Evolutionary conservation across 2,113 vertebrate species (phyloP).

Genomic region (Morone chrysops): DNA sequence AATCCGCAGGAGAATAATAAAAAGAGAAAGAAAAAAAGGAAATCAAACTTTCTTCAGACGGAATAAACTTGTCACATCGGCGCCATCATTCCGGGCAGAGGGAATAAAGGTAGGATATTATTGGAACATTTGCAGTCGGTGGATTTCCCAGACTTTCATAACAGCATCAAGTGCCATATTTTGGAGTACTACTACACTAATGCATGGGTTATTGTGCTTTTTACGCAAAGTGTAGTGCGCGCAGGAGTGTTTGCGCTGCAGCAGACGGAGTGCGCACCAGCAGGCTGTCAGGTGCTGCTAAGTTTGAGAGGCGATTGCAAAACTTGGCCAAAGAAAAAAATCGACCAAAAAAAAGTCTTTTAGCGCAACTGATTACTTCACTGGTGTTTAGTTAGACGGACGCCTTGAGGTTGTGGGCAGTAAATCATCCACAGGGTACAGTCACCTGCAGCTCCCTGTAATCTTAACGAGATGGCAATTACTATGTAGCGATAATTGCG

Average conservation of each 20-base stretch:
- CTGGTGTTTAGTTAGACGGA: not conserved
- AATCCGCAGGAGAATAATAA: slow-evolving; percentile 48
- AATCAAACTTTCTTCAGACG: slow-evolving; percentile 43
- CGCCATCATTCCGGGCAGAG: not conserved
- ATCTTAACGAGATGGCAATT: not conserved
- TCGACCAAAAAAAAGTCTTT: not conserved
- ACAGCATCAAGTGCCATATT: not conserved
- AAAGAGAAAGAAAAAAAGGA: not conserved
- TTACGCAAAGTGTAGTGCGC: not conserved
- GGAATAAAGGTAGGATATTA: slow-evolving; percentile 57
- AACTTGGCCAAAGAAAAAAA: slow-evolving; percentile 21
- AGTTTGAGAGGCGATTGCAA: slow-evolving; percentile 34
- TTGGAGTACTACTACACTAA: too few relatives aligned
- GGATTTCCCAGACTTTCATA: not conserved
- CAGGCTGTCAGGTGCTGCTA: slow-evolving; percentile 60
- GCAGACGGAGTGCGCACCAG: not conserved
- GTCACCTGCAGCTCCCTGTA: not conserved
- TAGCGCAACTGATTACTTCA: not conserved
- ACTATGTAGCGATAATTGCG: slow-evolving; percentile 9
- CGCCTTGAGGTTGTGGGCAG: slow-evolving; percentile 1
- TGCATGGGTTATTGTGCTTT: slow-evolving; percentile 24
- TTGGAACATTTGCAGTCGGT: not conserved
- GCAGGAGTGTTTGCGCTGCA: slow-evolving; percentile 2
- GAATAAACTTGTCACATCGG: slow-evolving; percentile 37
- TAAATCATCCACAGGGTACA: slow-evolving; percentile 15